Percentiles rank a stretch among this genome's conserved stretches.
These are phyloP conservation scores for Entosphenus tridentatus DNA, from an alignment of 2,113 vertebrate species.

Conservation along the genomic window DNA sequence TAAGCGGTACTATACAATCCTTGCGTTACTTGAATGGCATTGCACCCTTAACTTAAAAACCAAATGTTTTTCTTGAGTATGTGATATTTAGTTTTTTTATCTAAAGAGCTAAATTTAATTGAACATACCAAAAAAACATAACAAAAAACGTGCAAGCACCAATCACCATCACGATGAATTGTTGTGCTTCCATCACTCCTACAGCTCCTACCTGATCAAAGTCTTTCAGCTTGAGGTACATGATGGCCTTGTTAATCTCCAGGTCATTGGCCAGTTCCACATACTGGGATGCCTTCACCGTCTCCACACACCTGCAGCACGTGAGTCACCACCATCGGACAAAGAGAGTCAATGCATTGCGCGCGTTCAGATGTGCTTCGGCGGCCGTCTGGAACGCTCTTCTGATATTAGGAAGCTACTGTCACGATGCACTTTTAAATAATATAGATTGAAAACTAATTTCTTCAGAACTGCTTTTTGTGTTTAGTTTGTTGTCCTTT, in stretches of 20 bases:
- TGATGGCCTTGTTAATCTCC: conserved; percentile 95
- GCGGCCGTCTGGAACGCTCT: too few relatives aligned
- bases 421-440: too few relatives aligned
- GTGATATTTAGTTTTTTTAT: not conserved
- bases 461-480: too few relatives aligned
- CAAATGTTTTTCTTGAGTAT: too few relatives aligned
- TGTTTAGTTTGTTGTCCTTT: too few relatives aligned
- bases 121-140: not conserved
- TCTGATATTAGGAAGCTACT: too few relatives aligned
- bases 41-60: too few relatives aligned
- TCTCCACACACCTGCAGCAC: conserved; percentile 65
- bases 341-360: too few relatives aligned
- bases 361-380: too few relatives aligned
- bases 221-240: conserved; percentile 70
- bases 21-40: not conserved
- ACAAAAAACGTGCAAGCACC: not conserved
- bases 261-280: conserved; percentile 79
- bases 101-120: not conserved
- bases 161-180: conserved; percentile 1
- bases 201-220: conserved; percentile 50
- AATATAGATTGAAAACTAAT: too few relatives aligned
- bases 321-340: too few relatives aligned
- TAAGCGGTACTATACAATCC: conserved; percentile 1
- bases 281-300: conserved; percentile 68
- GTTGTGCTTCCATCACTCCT: not conserved